Base-by-base conservation (phyloP, 2,113 vertebrate species). In the Cephalopholis sonnerati region DNA sequence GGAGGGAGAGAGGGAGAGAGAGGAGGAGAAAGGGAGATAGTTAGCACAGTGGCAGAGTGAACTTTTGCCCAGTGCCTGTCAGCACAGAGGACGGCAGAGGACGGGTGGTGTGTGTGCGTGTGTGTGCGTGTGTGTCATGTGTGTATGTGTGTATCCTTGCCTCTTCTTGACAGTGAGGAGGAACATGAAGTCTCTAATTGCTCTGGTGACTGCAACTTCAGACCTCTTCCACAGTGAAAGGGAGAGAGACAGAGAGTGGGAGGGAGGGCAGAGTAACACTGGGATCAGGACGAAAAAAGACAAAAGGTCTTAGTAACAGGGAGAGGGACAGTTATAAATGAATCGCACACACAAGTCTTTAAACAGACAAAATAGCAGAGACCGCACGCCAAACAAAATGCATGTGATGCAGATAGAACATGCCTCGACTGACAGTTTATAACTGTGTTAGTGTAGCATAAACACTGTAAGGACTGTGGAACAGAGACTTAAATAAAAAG, bases 161-260 rank as follows among this genome's bases (percentile, higher is more conserved):
- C 77, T 90, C 53, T 59, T 81, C 86, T 77, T 90, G 90, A 88
- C 92, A 93, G 88, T 87, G 74, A 87, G 82, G 89, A 92, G 84
- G 86, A 88, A 86, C 89, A 91, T 87, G 80, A 90, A 90, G 87
- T 87, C 89, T 92, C 79, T 93, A 93, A 93, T 94, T 93, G 90
- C 92, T 91, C 82, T 84, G 87, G 88, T 89, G 87, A 90, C 87
- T 89, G 76, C 85, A 87, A 76, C 91, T 77, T 87, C 82, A 92
- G 86, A 88, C 89, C 83, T 91, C 75, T 90, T 81, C 78, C 65
- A 59, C 62, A 71, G 84, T 77, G 77, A 78, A 63, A 62, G 50
- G 75, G 68, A 64, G 69, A 55, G 74, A 64, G 69, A 69, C 74
- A 46, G 75, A 39, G 78, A 78, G 79, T 51, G 85, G 79, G 87